Evolutionary conservation across 64 coral and sea anemone genomes (phyloP).

Genomic region (Pocillopora damicornis): DNA sequence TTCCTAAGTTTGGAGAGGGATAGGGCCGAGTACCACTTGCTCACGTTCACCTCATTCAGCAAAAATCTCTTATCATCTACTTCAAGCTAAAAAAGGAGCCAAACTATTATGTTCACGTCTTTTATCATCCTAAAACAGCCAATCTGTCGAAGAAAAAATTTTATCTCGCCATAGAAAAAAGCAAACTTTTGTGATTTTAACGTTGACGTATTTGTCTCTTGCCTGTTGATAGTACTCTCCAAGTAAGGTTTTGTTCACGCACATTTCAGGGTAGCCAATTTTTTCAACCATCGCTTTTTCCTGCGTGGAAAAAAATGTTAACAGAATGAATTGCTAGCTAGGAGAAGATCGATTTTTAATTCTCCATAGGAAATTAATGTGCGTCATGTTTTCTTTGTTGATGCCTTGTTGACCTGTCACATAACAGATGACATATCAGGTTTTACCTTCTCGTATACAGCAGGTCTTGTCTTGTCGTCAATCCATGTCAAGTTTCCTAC

Average conservation of each 20-base stretch:
- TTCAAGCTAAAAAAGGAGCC: slow-evolving; percentile 44
- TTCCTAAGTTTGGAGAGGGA: slow-evolving; percentile 61
- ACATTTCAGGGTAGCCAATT: slow-evolving; percentile 71
- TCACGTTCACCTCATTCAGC: slow-evolving; percentile 73
- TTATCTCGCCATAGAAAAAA: too few relatives aligned
- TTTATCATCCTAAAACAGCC: too few relatives aligned
- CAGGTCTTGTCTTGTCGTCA: slow-evolving; percentile 57
- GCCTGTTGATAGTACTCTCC: slow-evolving; percentile 52
- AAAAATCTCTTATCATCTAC: slow-evolving; percentile 66
- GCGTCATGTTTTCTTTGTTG: not conserved
- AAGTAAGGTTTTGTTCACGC: slow-evolving; percentile 67
- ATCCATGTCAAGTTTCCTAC: slow-evolving; percentile 67
- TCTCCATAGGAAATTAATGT: not conserved
- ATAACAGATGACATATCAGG: not conserved
- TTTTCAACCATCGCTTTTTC: slow-evolving; percentile 77
- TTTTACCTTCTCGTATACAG: slow-evolving; percentile 70
- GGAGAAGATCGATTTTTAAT: not conserved
- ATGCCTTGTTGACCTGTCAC: not conserved
- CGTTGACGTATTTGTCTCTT: not conserved
- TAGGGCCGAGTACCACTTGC: slow-evolving; percentile 61
- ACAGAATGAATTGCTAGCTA: too few relatives aligned
- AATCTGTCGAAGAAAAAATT: too few relatives aligned
- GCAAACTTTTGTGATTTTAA: too few relatives aligned
- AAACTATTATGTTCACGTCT: not conserved
- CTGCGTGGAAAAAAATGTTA: slow-evolving; percentile 17